These are phyloP conservation scores for Iguana delicatissima DNA, from an alignment of 2,797 vertebrate species.

Conservation along the genomic window DNA sequence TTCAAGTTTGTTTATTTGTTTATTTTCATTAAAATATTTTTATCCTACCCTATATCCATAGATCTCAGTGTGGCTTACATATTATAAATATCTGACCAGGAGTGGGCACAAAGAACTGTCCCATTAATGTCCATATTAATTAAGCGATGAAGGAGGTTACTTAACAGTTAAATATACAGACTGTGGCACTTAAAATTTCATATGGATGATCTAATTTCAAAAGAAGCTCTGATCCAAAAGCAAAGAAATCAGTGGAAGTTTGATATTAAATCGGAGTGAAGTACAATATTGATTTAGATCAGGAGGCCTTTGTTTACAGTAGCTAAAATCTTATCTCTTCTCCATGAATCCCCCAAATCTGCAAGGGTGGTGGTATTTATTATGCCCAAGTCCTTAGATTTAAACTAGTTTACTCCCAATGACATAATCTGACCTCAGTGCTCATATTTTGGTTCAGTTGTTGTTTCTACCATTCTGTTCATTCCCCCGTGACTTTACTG, in stretches of 20 bases:
- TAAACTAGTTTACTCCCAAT: background rate
- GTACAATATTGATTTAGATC: background rate
- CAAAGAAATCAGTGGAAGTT: no score
- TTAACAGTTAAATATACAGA: background rate
- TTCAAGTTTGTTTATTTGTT: background rate
- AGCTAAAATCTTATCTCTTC: slow-evolving; percentile 2
- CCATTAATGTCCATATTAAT: background rate
- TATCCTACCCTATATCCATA: no score
- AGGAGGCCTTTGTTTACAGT: background rate
- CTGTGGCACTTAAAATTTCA: background rate
- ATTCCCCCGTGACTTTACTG: background rate
- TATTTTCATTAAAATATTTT: no score
- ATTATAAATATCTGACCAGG: no score
- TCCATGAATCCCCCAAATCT: slow-evolving; percentile 23
- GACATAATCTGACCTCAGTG: background rate
- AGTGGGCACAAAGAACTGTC: background rate
- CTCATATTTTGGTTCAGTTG: background rate
- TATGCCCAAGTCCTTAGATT: background rate
- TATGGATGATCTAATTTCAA: background rate
- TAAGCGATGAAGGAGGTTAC: background rate
- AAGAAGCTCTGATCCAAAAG: no score
- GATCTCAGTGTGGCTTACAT: no score
- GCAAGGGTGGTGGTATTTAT: background rate
- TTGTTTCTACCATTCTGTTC: background rate
- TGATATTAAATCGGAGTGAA: background rate